phyloP scores from a whole-genome alignment of 2,797 vertebrate genomes.

The Balearica regulorum region DNA sequence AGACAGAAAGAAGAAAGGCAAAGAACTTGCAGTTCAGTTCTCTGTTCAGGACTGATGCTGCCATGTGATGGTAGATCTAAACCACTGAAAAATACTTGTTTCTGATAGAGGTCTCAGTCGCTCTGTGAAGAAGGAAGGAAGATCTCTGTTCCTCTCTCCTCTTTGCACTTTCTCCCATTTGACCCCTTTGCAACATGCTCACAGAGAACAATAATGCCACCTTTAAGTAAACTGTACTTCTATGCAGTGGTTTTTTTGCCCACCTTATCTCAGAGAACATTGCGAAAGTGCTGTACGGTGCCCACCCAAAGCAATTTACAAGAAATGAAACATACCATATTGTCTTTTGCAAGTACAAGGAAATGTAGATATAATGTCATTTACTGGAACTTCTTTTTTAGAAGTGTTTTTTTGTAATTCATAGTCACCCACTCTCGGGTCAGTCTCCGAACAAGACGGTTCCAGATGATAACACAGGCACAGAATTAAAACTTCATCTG shows the following conservation, averaged over 20 bases:
- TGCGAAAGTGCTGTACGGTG: background rate
- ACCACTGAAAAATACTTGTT: background rate
- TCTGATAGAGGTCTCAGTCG: background rate
- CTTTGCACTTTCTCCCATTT: background rate
- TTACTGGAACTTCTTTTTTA: background rate
- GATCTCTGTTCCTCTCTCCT: background rate
- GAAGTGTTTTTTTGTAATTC: background rate
- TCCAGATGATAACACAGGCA: no score
- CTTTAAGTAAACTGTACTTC: background rate
- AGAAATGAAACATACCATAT: background rate
- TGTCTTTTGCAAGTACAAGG: background rate
- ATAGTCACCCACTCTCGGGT: background rate
- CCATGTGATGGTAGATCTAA: background rate
- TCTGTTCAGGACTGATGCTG: background rate
- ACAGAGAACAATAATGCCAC: background rate
- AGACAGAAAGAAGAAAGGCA: background rate
- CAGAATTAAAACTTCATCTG: background rate
- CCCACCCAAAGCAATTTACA: background rate
- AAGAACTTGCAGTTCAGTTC: background rate
- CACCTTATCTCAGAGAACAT: background rate
- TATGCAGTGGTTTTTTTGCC: background rate
- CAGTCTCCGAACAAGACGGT: background rate
- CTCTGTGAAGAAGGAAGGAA: background rate
- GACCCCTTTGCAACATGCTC: background rate
- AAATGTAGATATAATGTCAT: background rate